phyloP scores from a whole-genome alignment of 2,888 invertebrate genomes.

The Zygogramma bicolorata region DNA sequence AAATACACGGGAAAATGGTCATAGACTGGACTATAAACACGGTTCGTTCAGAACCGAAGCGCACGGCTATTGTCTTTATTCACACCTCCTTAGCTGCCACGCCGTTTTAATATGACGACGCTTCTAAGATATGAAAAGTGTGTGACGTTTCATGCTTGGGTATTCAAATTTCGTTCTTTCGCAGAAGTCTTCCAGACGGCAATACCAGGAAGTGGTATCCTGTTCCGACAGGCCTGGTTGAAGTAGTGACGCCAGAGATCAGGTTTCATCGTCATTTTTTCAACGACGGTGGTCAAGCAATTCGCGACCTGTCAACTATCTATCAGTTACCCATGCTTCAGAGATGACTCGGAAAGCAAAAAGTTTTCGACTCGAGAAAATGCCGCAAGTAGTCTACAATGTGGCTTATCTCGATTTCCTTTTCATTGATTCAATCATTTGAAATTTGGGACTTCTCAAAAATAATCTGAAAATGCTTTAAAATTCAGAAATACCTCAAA shows the following conservation, averaged over 20 bases:
- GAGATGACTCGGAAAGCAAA: no score
- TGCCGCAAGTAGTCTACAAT: no score
- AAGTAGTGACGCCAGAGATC: not conserved
- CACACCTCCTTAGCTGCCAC: not conserved
- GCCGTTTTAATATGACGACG: not conserved
- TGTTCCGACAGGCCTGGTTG: not conserved
- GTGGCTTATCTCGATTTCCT: no score
- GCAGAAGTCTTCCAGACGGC: not conserved
- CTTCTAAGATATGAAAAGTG: not conserved
- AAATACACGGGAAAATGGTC: no score
- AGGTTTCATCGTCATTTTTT: not conserved
- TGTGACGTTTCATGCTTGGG: not conserved
- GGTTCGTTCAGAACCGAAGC: not conserved
- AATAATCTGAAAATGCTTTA: no score
- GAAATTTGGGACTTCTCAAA: no score
- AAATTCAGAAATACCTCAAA: no score
- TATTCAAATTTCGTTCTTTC: constrained; percentile 1
- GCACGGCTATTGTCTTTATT: not conserved
- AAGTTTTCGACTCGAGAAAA: no score
- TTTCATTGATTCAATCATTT: no score
- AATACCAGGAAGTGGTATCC: not conserved
- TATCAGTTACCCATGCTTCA: no score
- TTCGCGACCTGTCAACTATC: no score
- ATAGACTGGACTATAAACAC: no score
- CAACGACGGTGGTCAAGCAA: not conserved